A percentile compares a stretch with the other conserved stretches of the same genome.
Conservation (phyloP, 2,797 vertebrate genomes). For the Furcifer pardalis region DNA sequence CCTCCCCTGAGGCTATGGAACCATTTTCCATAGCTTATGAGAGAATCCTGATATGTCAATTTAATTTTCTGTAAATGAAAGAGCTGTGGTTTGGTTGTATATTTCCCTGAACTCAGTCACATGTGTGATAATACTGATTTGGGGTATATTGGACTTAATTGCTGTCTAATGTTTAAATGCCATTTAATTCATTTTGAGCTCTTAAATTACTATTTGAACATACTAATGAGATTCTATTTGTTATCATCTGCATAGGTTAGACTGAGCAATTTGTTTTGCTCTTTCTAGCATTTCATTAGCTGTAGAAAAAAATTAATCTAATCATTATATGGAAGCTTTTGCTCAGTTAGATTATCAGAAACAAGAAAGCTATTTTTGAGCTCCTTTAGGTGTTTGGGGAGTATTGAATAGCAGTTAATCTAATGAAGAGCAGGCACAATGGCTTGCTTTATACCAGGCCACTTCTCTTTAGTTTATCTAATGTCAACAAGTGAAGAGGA, state of each 20-base stretch:
- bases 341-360: background rate
- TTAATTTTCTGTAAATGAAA: background rate
- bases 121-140: accelerated
- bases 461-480: constrained; percentile 35
- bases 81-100: background rate
- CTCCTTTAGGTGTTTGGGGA: constrained; percentile 25
- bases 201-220: constrained; percentile 17
- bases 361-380: constrained; percentile 19
- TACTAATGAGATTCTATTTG: constrained; percentile 32
- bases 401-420: constrained; percentile 40
- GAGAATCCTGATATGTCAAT: background rate
- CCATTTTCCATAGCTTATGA: background rate
- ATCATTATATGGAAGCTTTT: background rate
- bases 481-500: background rate
- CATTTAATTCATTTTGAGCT: constrained; percentile 29
- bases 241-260: constrained; percentile 23
- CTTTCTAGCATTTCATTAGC: background rate
- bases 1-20: no score
- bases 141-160: constrained; percentile 22
- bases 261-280: constrained; percentile 29
- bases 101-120: background rate
- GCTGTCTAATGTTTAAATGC: constrained; percentile 25
- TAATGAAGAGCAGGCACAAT: constrained; percentile 39
- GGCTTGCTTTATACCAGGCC: constrained; percentile 29
- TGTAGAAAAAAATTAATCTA: background rate